Conservation (phyloP, 2,888 invertebrate species). For the Leptothorax acervorum region DNA sequence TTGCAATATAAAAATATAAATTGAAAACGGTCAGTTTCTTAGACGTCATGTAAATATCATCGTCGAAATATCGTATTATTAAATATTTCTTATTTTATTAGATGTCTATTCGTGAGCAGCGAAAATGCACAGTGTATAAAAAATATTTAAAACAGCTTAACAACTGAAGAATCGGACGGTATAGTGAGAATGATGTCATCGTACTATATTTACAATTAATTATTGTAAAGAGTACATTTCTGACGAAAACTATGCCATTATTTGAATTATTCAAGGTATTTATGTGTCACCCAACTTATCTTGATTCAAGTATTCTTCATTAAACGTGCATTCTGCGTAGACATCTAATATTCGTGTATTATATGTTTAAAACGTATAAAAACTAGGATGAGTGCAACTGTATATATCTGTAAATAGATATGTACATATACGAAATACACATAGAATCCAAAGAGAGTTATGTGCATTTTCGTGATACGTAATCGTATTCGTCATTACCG, state of each 20-base stretch:
- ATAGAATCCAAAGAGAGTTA: neutral
- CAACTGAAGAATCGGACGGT: neutral
- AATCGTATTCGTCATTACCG: neutral
- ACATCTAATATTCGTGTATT: neutral
- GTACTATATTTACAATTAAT: neutral
- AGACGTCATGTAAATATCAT: neutral
- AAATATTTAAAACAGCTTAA: neutral
- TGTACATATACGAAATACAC: neutral
- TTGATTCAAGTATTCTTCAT: neutral
- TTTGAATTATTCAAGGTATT: neutral
- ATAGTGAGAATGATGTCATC: neutral
- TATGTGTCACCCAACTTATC: neutral
- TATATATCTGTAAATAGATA: conserved; percentile 22
- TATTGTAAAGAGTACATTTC: neutral
- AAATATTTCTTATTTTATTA: neutral
- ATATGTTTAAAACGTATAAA: neutral
- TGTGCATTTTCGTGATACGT: neutral
- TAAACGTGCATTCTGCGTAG: neutral
- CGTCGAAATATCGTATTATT: neutral
- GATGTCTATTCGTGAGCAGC: neutral
- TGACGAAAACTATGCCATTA: neutral
- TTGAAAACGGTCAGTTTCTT: neutral
- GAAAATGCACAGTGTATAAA: neutral
- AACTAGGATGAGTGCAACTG: neutral
- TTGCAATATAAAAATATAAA: neutral